phyloP scores from a whole-genome alignment of 2,797 vertebrate genomes.

The Aphelocoma californica region DNA sequence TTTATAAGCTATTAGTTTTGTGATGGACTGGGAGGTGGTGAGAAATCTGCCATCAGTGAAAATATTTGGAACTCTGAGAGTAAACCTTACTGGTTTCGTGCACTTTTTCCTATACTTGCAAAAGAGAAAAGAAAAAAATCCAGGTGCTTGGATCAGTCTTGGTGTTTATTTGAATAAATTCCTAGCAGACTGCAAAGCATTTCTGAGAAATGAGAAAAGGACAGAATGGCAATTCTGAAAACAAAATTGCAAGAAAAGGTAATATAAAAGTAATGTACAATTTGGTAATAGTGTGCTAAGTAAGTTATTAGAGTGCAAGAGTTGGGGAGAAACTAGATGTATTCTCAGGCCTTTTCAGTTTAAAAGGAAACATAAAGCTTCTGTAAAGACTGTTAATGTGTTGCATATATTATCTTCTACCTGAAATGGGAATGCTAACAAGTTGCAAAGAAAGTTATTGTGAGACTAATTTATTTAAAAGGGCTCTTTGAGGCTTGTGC shows the following conservation, averaged over 20 bases:
- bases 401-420: conserved; percentile 60
- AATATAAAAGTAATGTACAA: conserved; percentile 41
- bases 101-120: not conserved
- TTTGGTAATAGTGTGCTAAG: conserved; percentile 49
- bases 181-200: not conserved
- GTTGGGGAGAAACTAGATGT: not conserved
- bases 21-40: not conserved
- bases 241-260: conserved; percentile 54
- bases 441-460: conserved; percentile 29
- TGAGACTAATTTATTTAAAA: conserved; percentile 51
- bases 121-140: not conserved
- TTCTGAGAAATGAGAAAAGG: conserved; percentile 42
- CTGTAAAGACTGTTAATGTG: conserved; percentile 55
- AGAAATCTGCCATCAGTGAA: not conserved
- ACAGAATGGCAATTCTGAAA: conserved; percentile 49
- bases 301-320: conserved; percentile 64
- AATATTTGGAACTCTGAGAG: not conserved
- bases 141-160: not conserved
- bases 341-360: conserved; percentile 40
- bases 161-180: conserved; percentile 25
- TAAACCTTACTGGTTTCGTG: not conserved
- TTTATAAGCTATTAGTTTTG: not conserved
- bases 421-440: conserved; percentile 38
- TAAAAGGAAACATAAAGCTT: conserved; percentile 55
- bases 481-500: not conserved